Base-by-base conservation (phyloP, 1,140 invertebrate species). In the Hylyphantes graminicola region DNA sequence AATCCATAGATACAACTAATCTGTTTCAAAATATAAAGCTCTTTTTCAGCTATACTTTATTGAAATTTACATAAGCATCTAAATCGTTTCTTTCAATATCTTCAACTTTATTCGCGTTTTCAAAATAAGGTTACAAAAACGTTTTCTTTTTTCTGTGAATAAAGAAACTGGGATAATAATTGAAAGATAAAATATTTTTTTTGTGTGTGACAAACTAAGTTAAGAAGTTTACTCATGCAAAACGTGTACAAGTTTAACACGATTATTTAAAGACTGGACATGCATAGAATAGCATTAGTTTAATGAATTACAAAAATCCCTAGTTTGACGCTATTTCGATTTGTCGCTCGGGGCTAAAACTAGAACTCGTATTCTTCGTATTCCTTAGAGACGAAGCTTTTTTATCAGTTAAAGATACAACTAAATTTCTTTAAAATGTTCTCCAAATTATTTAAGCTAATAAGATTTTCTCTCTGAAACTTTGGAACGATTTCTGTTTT, bases 251-350 rank as follows among this genome's bases (percentile, higher is more conserved):
- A 35, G 17, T 55, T 68, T 80, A 70, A 80, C 54, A 50, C 63
- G 19, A 80, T 80, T 80, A 80, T 70, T 80, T 61, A 80, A 80
- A 65, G 64, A 59, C 35, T 8, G 12, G 19, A 65, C 9, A 9
- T 15, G 53, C 21, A 63, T 12, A 19, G 13, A 50, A 80, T n/a
- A 68, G 64, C 50, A 70, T 70, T 12, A 80, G 65, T 80, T 80
- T 80, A 80, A 80, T 80, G 77, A 80, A 80, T 70, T 80, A 80
- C 77, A 80, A 80, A 35, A 80, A 80, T 13, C 64, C 70, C 70
- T 80, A 67, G 55, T 65, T 80, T 59, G n/a, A 65, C 21, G 77
- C 65, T 70, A 57, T 57, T 15, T 35, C 35, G 35, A 35, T 35
- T 35, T 35, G 35, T 35, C 35, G 35, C 35, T 35, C 35, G 35